Conservation (phyloP, 2,113 vertebrate genomes). For the Pollimyrus isidori region DNA sequence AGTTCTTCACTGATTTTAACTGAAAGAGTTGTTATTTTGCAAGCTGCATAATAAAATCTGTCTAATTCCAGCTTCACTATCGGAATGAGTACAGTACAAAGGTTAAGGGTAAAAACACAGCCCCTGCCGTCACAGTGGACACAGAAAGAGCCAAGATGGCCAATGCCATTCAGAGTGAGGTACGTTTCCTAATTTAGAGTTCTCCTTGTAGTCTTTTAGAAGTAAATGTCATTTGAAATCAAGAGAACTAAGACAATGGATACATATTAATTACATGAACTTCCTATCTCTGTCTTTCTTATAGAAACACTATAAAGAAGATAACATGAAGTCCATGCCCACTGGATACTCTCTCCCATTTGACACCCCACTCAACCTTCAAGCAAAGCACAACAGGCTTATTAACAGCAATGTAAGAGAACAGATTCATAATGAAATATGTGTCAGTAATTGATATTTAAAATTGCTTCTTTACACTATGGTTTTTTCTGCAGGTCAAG, state of each 20-base stretch:
- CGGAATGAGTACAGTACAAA: slow-evolving; percentile 72
- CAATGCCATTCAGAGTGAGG: slow-evolving; percentile 84
- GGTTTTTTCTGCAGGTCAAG: slow-evolving; percentile 66
- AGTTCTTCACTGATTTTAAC: background rate
- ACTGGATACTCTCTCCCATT: slow-evolving; percentile 80
- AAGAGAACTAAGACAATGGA: background rate
- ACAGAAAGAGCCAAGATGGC: slow-evolving; percentile 73
- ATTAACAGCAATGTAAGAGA: slow-evolving; percentile 76
- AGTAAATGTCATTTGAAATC: background rate
- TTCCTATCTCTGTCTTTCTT: slow-evolving; percentile 24
- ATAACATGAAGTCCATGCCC: slow-evolving; percentile 70
- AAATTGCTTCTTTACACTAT: background rate
- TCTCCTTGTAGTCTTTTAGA: background rate
- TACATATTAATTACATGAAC: background rate
- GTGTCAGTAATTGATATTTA: background rate
- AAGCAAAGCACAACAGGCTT: slow-evolving; percentile 64
- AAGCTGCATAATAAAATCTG: background rate
- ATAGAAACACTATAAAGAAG: slow-evolving; percentile 80
- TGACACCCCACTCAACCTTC: slow-evolving; percentile 73
- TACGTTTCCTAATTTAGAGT: slow-evolving; percentile 40
- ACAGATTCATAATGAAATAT: background rate
- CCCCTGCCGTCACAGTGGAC: slow-evolving; percentile 80
- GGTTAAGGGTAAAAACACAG: slow-evolving; percentile 72
- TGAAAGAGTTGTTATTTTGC: background rate
- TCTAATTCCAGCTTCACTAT: slow-evolving; percentile 72